Evolutionary conservation across 2,797 vertebrate species (phyloP), one percentile per base, ranked within the genome.

Genomic region (Hemibagrus guttatus): DNA sequence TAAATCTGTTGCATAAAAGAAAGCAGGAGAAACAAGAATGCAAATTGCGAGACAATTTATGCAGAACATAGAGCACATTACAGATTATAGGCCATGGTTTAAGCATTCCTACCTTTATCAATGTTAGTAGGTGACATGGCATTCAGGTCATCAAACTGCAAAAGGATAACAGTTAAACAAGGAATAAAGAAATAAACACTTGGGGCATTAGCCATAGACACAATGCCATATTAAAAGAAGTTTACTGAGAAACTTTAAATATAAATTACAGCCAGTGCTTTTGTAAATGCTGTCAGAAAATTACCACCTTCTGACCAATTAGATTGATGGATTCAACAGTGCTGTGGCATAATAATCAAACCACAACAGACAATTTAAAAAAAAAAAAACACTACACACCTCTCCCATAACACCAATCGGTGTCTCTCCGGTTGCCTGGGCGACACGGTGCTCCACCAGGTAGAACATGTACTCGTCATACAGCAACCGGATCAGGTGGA

Each of bases 391-490:
- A 23, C 8, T 16, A 74, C 93, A 93, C 94, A 99, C 98, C 97
- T 99, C 97, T 82, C 97, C 98, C 98, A 99, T 99, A 71, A 99
- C 96, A 0, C 97, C 97, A 0, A 99, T 99, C 0, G 98, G 97
- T 0, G 97, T 99, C 94, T 99, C 98, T 76, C 98, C 98, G 0
- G 97, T 98, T 0, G 97, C 98, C 90, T 97, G 96, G n/a, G 98
- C 98, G 17, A 99, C 98, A 0, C 98, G 97, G 76, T 99, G 98
- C 93, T 99, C 98, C 87, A 99, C 98, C 90, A 99, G 94, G 93
- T 99, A 99, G 93, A 99, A 99, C 98, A 99, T 99, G 94, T 99
- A 99, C 90, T 99, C 98, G 0, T 99, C 98, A 0, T 99, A 99
- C 9, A 99, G 96, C 91, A 99, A 96, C 76, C 98, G 97, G 92